These are phyloP conservation scores for Zaprionus lachaisei DNA, from an alignment of 1,140 invertebrate species.

Conservation along the genomic window DNA sequence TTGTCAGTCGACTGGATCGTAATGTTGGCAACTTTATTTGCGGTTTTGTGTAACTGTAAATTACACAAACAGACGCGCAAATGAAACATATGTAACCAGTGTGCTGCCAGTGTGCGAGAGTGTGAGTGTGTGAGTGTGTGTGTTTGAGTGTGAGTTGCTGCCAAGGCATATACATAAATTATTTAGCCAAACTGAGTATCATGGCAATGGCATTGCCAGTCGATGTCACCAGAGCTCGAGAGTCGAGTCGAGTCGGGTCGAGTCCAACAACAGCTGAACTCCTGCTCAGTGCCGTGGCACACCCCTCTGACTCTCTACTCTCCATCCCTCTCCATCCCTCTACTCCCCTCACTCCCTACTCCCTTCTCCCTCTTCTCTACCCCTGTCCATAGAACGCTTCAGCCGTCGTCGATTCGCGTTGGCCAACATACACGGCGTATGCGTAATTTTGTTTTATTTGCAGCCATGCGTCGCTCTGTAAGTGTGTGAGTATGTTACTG, in stretches of 20 bases:
- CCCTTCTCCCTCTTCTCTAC: neutral
- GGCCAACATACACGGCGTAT: slow-evolving; percentile 65
- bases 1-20: slow-evolving; percentile 39
- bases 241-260: neutral
- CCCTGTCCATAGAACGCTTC: neutral
- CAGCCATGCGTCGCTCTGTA: slow-evolving; percentile 13
- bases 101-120: neutral
- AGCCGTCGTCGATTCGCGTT: neutral
- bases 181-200: slow-evolving; percentile 79
- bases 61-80: slow-evolving; percentile 77
- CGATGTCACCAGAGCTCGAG: slow-evolving; percentile 65
- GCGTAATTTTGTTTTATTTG: slow-evolving; percentile 66
- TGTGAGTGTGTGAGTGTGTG: neutral
- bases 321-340: too few relatives aligned
- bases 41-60: slow-evolving; percentile 80
- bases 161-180: slow-evolving; percentile 77
- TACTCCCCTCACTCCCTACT: neutral
- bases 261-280: slow-evolving; percentile 19
- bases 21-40: slow-evolving; percentile 79
- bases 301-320: neutral
- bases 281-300: neutral
- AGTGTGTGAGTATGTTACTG: slow-evolving; percentile 50
- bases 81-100: slow-evolving; percentile 77
- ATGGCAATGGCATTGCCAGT: slow-evolving; percentile 74
- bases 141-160: slow-evolving; percentile 53